Base-by-base conservation (phyloP, 1,140 invertebrate genomes). In the Macrobrachium rosenbergii region DNA sequence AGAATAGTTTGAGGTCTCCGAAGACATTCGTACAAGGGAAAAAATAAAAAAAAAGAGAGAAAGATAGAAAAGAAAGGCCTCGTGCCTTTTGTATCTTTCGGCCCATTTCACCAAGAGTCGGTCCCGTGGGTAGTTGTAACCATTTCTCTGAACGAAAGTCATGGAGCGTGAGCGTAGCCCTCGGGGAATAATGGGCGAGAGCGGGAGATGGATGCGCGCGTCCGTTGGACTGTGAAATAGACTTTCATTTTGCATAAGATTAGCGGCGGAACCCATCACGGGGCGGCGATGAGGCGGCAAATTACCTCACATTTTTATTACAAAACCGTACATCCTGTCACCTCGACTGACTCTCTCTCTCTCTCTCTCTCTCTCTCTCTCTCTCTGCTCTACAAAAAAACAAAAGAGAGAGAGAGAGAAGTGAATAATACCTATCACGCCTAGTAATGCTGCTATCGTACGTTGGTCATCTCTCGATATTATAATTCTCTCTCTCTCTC, bases 211-310 rank as follows among this genome's bases (percentile, higher is more conserved):
- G 83, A 85, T 85, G 83, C 76, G 17, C 76, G 76, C n/a, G 62
- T 12, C 64, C 45, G 64, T 45, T 85, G 76, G 83, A 79, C 72
- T 72, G 75, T 85, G 83, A 85, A 85, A 85, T 85, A 85, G 83
- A 78, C 83, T 79, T 79, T 69, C 75, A 85, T 85, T 85, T 79
- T 85, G 83, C 83, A 85, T 85, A 85, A 85, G 83, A 85, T 85
- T 85, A 85, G 83, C 76, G 64, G 76, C 21, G 64, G 83, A 79
- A 85, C 76, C 76, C 83, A 85, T 85, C 83, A 79, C 76, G 76
- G 5, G 43, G 43, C 52, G 83, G 76, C 83, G 75, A 85, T 85
- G 83, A 69, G 76, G 83, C 83, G 60, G 75, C n/a, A 85, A 85
- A 85, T 85, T 69, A 79, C 83, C 83, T 85, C 63, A 69, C 72